Evolutionary conservation across 2,113 vertebrate genomes (phyloP).

Genomic region (Lampris megalopsis): DNA sequence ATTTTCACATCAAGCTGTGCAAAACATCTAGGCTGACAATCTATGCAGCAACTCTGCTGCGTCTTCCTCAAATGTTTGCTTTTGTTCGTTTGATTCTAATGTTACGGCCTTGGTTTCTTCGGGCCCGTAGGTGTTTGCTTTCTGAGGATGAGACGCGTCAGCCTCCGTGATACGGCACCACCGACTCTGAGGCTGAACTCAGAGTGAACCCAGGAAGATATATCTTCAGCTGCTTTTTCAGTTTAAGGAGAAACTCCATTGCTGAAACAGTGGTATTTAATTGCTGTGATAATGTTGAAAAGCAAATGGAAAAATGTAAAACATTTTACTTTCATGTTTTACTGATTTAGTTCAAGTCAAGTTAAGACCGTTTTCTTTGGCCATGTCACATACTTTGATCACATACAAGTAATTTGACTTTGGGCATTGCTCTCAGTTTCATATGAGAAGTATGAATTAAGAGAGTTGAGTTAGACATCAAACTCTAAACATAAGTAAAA

Average conservation of each 20-base stretch:
- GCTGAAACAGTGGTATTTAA: background rate
- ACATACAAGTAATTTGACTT: too few species aligned
- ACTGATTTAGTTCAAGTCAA: too few species aligned
- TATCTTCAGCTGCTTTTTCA: background rate
- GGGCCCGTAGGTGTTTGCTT: constrained; percentile 12
- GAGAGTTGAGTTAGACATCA: too few species aligned
- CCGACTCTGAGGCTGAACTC: constrained; percentile 11
- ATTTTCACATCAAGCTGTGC: background rate
- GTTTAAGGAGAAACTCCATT: background rate
- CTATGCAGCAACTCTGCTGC: background rate
- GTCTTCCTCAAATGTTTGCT: constrained; percentile 7
- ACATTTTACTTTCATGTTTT: too few species aligned
- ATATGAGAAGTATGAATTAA: too few species aligned
- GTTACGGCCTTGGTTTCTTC: background rate
- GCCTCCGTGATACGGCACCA: background rate
- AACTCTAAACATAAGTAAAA: too few species aligned
- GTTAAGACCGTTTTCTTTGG: too few species aligned
- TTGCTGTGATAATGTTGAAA: too few species aligned
- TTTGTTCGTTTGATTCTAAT: background rate
- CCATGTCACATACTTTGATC: too few species aligned
- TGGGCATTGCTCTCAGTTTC: too few species aligned
- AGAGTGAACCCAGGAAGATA: constrained; percentile 14
- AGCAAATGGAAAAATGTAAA: too few species aligned
- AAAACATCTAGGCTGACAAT: background rate
- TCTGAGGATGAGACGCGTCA: constrained; percentile 13